phyloP scores from a whole-genome alignment of 2,113 vertebrate genomes.

The Syngnathoides biaculeatus region DNA sequence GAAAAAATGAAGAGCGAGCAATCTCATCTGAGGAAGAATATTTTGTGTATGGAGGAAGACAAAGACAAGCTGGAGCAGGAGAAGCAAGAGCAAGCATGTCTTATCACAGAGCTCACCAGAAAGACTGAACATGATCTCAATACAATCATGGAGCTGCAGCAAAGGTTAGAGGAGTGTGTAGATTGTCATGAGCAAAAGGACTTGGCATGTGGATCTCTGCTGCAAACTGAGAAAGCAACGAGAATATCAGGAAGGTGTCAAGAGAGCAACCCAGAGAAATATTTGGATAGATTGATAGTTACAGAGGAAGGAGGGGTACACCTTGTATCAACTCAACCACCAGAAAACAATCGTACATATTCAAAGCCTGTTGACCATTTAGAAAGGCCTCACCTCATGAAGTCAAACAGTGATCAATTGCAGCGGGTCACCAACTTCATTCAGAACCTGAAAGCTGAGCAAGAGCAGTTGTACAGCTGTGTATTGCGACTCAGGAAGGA shows the following conservation, averaged over 20 bases:
- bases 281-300: conserved; percentile 13
- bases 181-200: conserved; percentile 18
- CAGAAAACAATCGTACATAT: background rate
- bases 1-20: conserved; percentile 24
- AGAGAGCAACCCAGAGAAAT: conserved; percentile 11
- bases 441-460: conserved; percentile 47
- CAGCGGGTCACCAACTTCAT: conserved; percentile 29
- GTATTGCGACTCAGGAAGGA: conserved; percentile 42
- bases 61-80: conserved; percentile 28
- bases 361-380: conserved; percentile 6
- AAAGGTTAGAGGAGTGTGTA: conserved; percentile 24
- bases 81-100: conserved; percentile 22
- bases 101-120: conserved; percentile 56
- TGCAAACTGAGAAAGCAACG: conserved; percentile 3
- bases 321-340: conserved; percentile 1
- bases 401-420: conserved; percentile 21
- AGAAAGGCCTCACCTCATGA: conserved; percentile 8
- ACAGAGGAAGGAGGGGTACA: conserved; percentile 14
- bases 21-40: conserved; percentile 18
- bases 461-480: conserved; percentile 31
- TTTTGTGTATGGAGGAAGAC: conserved; percentile 8
- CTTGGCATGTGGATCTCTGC: background rate
- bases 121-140: conserved; percentile 59
- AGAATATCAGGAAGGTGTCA: background rate
- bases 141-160: conserved; percentile 61